phyloP scores from a whole-genome alignment of 2,797 vertebrate species.

The Spondyliosoma cantharus region DNA sequence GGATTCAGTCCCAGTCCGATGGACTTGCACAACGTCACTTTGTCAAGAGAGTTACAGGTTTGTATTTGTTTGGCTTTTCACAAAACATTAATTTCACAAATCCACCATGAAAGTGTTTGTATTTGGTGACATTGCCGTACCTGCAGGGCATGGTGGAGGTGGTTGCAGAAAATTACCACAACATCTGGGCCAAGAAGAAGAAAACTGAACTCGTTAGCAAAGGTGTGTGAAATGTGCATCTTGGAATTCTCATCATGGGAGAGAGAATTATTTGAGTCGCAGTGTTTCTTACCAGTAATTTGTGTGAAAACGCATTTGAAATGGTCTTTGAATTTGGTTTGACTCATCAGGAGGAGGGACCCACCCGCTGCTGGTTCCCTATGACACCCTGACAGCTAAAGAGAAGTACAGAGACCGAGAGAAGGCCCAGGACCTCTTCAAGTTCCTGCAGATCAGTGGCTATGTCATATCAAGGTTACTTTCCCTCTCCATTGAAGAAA shows the following conservation, averaged over 20 bases:
- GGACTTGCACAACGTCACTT: constrained; percentile 92
- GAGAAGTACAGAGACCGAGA: constrained; percentile 96
- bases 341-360: constrained; percentile 89
- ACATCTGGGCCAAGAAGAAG: constrained; percentile 99
- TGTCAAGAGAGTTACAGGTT: constrained; percentile 97
- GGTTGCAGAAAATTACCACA: constrained; percentile 99
- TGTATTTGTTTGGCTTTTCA: constrained; percentile 15
- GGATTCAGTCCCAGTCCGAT: constrained; percentile 90
- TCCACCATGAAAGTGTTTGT: neutral
- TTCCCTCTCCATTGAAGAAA: neutral
- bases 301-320: constrained; percentile 17
- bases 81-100: neutral
- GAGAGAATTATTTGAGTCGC: neutral
- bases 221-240: constrained; percentile 81
- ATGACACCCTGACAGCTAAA: constrained; percentile 97
- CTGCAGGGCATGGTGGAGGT: constrained; percentile 95
- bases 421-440: constrained; percentile 97
- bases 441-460: constrained; percentile 94
- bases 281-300: neutral
- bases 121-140: neutral
- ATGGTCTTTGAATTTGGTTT: constrained; percentile 7
- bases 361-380: constrained; percentile 95
- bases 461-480: constrained; percentile 90
- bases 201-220: constrained; percentile 93
- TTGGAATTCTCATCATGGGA: neutral